A percentile compares a stretch with the other conserved stretches of the same genome.
Evolutionary conservation across 2,888 invertebrate genomes (phyloP).

Genomic region (Dione vanillae): DNA sequence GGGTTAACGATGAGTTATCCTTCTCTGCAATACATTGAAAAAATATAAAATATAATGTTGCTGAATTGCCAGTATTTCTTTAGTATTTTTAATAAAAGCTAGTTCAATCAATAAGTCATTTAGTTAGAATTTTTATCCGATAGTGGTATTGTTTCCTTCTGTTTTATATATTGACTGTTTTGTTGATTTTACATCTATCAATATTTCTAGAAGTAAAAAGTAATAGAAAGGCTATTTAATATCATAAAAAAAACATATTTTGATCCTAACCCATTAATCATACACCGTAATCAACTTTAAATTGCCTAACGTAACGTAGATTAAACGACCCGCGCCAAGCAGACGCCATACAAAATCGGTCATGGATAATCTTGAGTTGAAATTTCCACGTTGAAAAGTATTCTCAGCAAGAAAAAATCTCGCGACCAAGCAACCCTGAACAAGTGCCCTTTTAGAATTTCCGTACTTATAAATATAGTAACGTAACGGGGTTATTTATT

Average conservation of each 20-base stretch:
- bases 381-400: slow-evolving; percentile 17
- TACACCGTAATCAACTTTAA: slow-evolving; percentile 18
- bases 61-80: too few relatives aligned
- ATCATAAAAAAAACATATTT: not conserved
- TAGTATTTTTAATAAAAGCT: too few relatives aligned
- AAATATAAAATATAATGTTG: too few relatives aligned
- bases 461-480: slow-evolving; percentile 22
- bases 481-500: slow-evolving; percentile 32
- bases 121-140: too few relatives aligned
- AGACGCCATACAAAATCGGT: slow-evolving; percentile 31
- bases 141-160: too few relatives aligned
- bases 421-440: slow-evolving; percentile 30
- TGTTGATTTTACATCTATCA: too few relatives aligned
- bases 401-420: slow-evolving; percentile 9
- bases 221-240: not conserved
- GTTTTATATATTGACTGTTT: too few relatives aligned
- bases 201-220: not conserved
- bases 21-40: too few relatives aligned
- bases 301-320: slow-evolving; percentile 14
- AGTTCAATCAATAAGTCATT: too few relatives aligned
- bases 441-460: slow-evolving; percentile 31
- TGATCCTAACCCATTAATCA: slow-evolving; percentile 13
- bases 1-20: too few relatives aligned
- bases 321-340: slow-evolving; percentile 18
- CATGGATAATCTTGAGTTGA: slow-evolving; percentile 31